Conservation (phyloP, 2,113 vertebrate genomes). For the Steatornis caripensis region DNA sequence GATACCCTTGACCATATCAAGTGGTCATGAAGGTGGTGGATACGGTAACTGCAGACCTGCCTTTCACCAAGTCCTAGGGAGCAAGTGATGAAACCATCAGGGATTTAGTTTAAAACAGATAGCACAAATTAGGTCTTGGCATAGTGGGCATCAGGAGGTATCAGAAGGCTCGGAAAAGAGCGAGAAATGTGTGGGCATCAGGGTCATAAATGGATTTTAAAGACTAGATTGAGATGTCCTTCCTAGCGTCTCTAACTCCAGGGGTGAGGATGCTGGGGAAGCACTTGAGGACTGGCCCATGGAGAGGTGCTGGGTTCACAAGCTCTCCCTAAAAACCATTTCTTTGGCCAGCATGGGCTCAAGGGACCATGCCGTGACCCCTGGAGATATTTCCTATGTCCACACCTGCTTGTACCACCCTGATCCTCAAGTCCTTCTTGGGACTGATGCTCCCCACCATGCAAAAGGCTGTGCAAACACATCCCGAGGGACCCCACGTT, state of each 20-base stretch:
- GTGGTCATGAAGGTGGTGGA: neutral
- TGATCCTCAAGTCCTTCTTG: neutral
- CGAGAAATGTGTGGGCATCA: neutral
- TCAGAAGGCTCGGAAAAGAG: neutral
- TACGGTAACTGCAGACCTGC: neutral
- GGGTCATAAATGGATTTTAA: neutral
- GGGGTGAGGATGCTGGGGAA: neutral
- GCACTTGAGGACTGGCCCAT: fast-evolving
- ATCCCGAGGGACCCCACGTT: fast-evolving
- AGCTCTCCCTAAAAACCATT: neutral
- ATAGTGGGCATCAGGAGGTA: neutral
- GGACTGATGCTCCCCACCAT: fast-evolving
- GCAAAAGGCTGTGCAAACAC: neutral
- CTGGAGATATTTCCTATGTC: neutral
- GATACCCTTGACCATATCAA: neutral
- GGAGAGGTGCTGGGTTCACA: neutral
- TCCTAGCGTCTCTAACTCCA: too few species aligned
- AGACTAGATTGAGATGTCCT: neutral
- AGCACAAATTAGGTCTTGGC: fast-evolving
- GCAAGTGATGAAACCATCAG: neutral
- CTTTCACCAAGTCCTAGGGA: neutral
- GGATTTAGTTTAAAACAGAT: neutral
- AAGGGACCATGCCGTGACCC: neutral
- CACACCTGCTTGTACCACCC: neutral
- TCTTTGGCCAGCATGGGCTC: neutral